Conservation (phyloP, 2,113 vertebrate species). For the Leptobrachium ailaonicum region DNA sequence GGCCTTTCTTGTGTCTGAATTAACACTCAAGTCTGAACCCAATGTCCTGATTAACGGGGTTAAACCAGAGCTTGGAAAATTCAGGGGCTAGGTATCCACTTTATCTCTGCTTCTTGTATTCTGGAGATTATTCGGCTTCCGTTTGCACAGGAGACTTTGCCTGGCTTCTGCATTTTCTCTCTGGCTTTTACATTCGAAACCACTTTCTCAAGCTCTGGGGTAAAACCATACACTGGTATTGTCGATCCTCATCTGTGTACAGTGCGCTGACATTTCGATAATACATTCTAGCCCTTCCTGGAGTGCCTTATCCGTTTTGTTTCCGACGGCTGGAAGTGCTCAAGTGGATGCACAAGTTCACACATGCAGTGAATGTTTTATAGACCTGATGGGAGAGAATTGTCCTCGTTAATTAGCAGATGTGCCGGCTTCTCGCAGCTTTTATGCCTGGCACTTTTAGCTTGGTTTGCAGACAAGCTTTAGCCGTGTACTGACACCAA, state of each 20-base stretch:
- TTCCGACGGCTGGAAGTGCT: not conserved
- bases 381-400: slow-evolving; percentile 14
- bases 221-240: not conserved
- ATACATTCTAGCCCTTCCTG: not conserved
- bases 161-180: no score
- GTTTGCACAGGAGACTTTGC: no score
- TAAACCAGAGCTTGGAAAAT: no score
- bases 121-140: no score
- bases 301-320: not conserved
- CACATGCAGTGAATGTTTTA: slow-evolving; percentile 8
- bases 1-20: no score
- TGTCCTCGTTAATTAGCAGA: slow-evolving; percentile 36
- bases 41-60: no score
- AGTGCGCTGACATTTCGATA: not conserved
- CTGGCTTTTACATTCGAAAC: no score
- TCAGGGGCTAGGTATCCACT: no score
- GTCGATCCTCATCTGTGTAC: not conserved
- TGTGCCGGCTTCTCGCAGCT: slow-evolving; percentile 2
- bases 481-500: slow-evolving; percentile 23
- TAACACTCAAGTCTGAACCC: no score
- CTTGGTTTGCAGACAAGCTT: slow-evolving; percentile 11
- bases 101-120: no score
- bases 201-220: not conserved
- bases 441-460: slow-evolving; percentile 24
- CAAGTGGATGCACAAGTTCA: not conserved